Evolutionary conservation across 2,113 vertebrate genomes (phyloP), one percentile per base, ranked within the genome.

Genomic region (Desmodus rotundus): DNA sequence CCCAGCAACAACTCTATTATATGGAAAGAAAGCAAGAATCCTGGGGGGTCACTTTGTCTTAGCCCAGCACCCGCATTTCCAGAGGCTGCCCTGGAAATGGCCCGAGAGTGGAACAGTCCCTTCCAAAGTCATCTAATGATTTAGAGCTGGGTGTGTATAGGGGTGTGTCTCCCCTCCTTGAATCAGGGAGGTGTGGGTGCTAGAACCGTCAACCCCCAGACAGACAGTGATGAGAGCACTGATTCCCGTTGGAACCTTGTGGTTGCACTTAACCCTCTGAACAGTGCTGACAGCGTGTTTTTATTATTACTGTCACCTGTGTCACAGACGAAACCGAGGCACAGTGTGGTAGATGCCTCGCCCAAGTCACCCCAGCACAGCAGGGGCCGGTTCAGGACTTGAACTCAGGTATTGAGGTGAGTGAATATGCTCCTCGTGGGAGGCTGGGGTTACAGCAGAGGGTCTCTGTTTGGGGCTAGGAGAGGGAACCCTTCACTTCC

Each of bases 301-400:
- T 47, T 2, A n/a, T 63, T n/a, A 14, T 58, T 7, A n/a, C 38
- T 0, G 41, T 58, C 24, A 7, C 43, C 7, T 20, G 16, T 8
- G 26, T 20, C 43, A 38, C 20, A 14, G 26, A 31, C 7, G 52
- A 93, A 24, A 13, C 58, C 2, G 15, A 47, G 58, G 65, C 16
- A 67, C 19, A 16, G 36, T 31, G 4, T 0, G 3, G 13, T 11
- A 3, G 1, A 1, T 33, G 52, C n/a, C 72, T 45, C 20, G 12
- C 33, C 63, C 43, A 31, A 7, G 83, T 8, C 65, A 41, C 15
- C 15, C 4, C 20, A 58, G 38, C 13, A n/a, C 41, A 73, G 28
- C 50, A 16, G 33, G 17, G 63, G 22, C 45, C 11, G 73, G 61
- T 22, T 5, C 56, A 17, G 41, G 36, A 36, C 56, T 43, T 28